phyloP scores from a whole-genome alignment of 2,888 invertebrate genomes.

The Bruchidius siliquastri region DNA sequence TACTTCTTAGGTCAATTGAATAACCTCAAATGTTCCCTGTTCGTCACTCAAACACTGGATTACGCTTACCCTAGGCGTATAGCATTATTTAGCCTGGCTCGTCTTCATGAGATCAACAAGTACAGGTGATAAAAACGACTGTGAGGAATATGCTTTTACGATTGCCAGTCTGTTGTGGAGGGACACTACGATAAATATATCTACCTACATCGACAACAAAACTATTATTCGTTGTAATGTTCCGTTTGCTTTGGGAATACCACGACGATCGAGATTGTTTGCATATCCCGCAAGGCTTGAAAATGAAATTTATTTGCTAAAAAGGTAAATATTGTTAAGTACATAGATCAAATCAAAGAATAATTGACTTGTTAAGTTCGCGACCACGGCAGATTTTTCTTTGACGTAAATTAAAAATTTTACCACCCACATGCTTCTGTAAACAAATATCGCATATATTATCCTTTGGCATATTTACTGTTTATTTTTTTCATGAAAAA shows the following conservation, averaged over 20 bases:
- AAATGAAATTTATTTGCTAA: not conserved
- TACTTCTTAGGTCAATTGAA: no score
- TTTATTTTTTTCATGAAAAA: slow-evolving; percentile 4
- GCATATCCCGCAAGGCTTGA: not conserved
- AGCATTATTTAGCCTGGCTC: no score
- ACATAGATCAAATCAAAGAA: not conserved
- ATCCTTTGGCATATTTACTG: slow-evolving; percentile 1
- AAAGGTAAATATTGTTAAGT: not conserved
- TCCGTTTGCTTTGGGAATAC: not conserved
- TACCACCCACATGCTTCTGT: slow-evolving; percentile 1
- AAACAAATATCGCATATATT: not conserved
- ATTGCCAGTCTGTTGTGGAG: no score
- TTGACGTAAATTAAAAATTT: slow-evolving; percentile 1
- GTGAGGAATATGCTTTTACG: no score
- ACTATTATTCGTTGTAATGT: not conserved
- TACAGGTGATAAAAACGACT: no score
- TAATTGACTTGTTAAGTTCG: not conserved
- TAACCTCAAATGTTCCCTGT: no score
- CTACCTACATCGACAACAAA: not conserved
- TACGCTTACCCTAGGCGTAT: no score
- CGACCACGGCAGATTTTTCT: not conserved
- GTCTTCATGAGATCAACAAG: no score
- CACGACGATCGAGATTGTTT: not conserved
- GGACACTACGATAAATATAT: not conserved
- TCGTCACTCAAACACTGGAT: no score